These are phyloP conservation scores for Lycophotia porphyrea DNA, from an alignment of 2,888 invertebrate species.

Conservation along the genomic window DNA sequence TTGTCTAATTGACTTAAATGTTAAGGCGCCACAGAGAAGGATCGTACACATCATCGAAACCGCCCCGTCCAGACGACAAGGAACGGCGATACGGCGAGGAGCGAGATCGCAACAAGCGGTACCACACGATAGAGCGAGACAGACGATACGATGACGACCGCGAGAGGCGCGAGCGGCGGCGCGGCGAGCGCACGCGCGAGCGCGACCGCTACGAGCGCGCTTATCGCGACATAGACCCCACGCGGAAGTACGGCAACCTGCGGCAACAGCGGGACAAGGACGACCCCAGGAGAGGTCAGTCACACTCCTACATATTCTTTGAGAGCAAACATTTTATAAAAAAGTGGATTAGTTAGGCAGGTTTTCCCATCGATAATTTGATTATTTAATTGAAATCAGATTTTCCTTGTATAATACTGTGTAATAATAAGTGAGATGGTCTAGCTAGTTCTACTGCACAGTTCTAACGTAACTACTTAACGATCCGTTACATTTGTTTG, in stretches of 20 bases:
- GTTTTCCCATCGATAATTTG: not conserved
- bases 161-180: constrained; percentile 72
- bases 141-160: constrained; percentile 77
- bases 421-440: not conserved
- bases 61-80: constrained; percentile 83
- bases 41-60: constrained; percentile 84
- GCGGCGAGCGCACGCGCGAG: constrained; percentile 72
- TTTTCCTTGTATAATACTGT: not conserved
- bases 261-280: constrained; percentile 79
- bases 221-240: constrained; percentile 85
- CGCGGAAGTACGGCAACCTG: constrained; percentile 78
- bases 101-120: constrained; percentile 76
- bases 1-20: constrained; percentile 4
- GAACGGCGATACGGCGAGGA: constrained; percentile 79
- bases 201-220: constrained; percentile 76
- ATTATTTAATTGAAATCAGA: not conserved
- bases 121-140: constrained; percentile 80
- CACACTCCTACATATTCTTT: not conserved
- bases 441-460: not conserved
- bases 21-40: constrained; percentile 88
- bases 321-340: not conserved
- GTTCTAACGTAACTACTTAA: not conserved
- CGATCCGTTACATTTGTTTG: not conserved
- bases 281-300: constrained; percentile 76
- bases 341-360: not conserved